phyloP scores from a whole-genome alignment of 2,888 invertebrate species.

The Anoplius nigerrimus region DNA sequence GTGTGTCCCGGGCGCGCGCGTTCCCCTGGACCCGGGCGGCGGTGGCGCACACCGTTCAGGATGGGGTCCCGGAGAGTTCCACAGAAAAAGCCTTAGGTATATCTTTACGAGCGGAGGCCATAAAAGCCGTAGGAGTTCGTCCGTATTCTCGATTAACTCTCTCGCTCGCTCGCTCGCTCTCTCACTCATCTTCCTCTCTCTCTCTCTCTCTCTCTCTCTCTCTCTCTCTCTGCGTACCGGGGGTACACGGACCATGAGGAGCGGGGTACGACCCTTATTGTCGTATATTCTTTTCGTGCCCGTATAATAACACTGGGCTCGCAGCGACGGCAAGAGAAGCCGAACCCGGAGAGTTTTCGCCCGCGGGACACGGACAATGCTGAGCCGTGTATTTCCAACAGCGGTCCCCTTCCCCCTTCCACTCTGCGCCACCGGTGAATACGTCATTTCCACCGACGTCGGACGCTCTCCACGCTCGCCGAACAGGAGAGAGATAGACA shows the following conservation, averaged over 20 bases:
- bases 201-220: no score
- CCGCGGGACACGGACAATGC: conserved; percentile 21
- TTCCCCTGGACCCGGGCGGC: conserved; percentile 10
- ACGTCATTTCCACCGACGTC: no score
- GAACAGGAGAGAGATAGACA: no score
- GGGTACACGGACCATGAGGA: conserved; percentile 52
- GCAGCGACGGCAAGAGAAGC: conserved; percentile 10
- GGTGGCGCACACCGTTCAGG: no score
- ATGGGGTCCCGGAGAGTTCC: conserved; percentile 52
- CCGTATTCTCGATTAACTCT: conserved; percentile 32
- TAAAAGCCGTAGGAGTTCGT: conserved; percentile 62
- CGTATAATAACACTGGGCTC: no score
- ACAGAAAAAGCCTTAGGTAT: conserved; percentile 56
- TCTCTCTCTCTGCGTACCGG: conserved; percentile 41
- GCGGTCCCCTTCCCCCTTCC: no score
- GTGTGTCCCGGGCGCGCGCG: conserved; percentile 4
- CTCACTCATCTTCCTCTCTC: conserved; percentile 39
- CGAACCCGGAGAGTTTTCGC: conserved; percentile 12
- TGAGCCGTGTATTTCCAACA: no score
- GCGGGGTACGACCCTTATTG: conserved; percentile 57
- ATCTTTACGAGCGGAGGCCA: conserved; percentile 56
- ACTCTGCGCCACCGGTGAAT: no score
- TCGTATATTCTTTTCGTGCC: conserved; percentile 51
- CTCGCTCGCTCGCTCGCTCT: conserved; percentile 14
- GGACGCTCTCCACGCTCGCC: no score